Percentiles rank a stretch among this genome's conserved stretches.
Evolutionary conservation across 2,113 vertebrate genomes (phyloP).

Genomic region (Halcyon senegalensis): DNA sequence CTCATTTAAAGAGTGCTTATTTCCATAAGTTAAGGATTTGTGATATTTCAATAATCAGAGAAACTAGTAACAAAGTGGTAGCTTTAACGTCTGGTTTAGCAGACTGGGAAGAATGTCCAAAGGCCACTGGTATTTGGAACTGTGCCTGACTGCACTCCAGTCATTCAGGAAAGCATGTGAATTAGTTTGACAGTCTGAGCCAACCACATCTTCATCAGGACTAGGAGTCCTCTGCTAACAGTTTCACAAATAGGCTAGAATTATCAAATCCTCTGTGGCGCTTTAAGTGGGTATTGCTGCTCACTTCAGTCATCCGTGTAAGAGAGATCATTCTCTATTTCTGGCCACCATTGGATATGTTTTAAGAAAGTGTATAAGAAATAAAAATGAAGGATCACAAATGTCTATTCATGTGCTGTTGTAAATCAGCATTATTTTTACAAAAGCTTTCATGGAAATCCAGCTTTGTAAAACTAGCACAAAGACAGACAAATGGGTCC

Average conservation of each 20-base stretch:
- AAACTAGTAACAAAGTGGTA: neutral
- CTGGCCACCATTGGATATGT: neutral
- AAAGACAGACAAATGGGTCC: neutral
- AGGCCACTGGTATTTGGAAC: neutral
- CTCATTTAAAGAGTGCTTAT: neutral
- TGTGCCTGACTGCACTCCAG: neutral
- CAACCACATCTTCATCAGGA: neutral
- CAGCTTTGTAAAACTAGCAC: neutral
- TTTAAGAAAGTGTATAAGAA: neutral
- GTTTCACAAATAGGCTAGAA: neutral
- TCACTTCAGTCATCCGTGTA: neutral
- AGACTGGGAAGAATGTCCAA: neutral
- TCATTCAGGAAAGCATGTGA: neutral
- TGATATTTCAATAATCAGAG: neutral
- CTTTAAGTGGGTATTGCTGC: neutral
- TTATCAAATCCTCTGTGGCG: neutral
- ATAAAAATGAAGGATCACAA: neutral
- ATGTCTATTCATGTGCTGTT: neutral
- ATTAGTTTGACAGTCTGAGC: neutral
- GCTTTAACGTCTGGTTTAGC: neutral
- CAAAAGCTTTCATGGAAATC: neutral
- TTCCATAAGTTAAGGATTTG: neutral
- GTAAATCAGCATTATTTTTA: neutral
- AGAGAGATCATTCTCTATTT: neutral
- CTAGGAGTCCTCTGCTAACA: neutral